A percentile compares a stretch with the other conserved stretches of the same genome.
Conservation (phyloP, 2,113 vertebrate species). For the Lepisosteus oculatus region DNA sequence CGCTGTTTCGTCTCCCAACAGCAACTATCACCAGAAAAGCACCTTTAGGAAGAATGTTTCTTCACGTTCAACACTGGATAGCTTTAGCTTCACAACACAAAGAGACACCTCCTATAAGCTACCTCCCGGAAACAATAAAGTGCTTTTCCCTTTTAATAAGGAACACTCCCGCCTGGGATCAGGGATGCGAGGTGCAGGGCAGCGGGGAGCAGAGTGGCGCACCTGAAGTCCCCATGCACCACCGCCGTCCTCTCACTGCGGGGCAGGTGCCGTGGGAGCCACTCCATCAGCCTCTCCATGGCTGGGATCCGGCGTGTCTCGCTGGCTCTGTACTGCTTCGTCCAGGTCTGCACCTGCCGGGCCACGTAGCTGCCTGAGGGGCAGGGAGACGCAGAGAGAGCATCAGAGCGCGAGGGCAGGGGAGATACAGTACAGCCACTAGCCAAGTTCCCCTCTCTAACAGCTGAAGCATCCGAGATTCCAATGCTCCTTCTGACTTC, state of each 20-base stretch:
- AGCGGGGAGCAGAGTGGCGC: not conserved
- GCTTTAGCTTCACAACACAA: too few relatives aligned
- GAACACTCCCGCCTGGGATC: not conserved
- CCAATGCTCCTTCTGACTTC: too few relatives aligned
- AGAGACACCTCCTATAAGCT: too few relatives aligned
- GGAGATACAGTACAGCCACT: too few relatives aligned
- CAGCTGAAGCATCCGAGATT: too few relatives aligned
- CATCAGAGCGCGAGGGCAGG: not conserved
- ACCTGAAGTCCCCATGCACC: constrained; percentile 82
- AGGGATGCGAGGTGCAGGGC: not conserved
- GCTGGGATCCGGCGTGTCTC: constrained; percentile 60
- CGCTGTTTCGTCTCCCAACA: too few relatives aligned
- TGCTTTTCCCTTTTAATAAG: too few relatives aligned
- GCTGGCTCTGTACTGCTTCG: constrained; percentile 61
- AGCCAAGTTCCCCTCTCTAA: too few relatives aligned
- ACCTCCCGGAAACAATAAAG: too few relatives aligned
- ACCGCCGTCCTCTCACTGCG: constrained; percentile 48
- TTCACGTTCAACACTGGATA: too few relatives aligned
- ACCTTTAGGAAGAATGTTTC: too few relatives aligned
- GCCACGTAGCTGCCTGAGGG: constrained; percentile 61
- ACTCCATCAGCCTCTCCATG: constrained; percentile 73
- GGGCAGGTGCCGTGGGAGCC: constrained; percentile 74
- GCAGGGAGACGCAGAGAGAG: not conserved
- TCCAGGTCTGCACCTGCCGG: constrained; percentile 65
- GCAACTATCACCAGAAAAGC: too few relatives aligned